phyloP scores from a whole-genome alignment of 64 coral and sea anemone species.

The Pachyseris speciosa region DNA sequence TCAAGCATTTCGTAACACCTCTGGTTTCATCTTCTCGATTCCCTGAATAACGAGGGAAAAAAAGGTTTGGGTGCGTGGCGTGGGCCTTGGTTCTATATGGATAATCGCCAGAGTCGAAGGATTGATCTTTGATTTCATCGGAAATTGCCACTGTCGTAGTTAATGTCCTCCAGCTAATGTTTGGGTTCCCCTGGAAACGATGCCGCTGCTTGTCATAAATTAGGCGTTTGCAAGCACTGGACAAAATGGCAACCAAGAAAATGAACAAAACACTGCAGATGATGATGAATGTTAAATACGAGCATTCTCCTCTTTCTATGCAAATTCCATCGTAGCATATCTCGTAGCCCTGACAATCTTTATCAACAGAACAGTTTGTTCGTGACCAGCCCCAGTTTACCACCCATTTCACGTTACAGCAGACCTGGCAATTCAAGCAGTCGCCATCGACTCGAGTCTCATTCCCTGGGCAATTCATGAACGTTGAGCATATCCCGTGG shows the following conservation, averaged over 20 bases:
- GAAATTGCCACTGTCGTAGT: too few relatives aligned
- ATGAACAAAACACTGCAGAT: not conserved
- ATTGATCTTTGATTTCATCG: too few relatives aligned
- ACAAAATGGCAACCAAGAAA: not conserved
- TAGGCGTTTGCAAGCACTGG: too few relatives aligned
- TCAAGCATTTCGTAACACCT: too few relatives aligned
- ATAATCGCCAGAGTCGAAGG: too few relatives aligned
- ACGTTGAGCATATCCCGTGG: not conserved
- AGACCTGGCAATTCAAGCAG: not conserved
- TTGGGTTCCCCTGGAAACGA: too few relatives aligned
- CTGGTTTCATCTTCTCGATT: too few relatives aligned
- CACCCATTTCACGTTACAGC: not conserved
- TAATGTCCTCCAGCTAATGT: too few relatives aligned
- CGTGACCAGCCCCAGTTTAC: not conserved
- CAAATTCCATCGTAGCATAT: not conserved
- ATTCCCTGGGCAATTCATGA: not conserved
- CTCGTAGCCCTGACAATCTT: not conserved
- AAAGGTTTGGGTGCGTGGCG: too few relatives aligned
- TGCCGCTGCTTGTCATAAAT: too few relatives aligned
- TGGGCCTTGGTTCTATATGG: too few relatives aligned
- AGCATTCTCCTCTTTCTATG: not conserved
- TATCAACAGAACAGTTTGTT: not conserved
- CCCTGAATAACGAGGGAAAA: too few relatives aligned
- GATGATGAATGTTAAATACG: not conserved
- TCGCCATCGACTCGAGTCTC: not conserved